Conservation (phyloP, 2,797 vertebrate genomes). For the Hippocampus kuda region DNA sequence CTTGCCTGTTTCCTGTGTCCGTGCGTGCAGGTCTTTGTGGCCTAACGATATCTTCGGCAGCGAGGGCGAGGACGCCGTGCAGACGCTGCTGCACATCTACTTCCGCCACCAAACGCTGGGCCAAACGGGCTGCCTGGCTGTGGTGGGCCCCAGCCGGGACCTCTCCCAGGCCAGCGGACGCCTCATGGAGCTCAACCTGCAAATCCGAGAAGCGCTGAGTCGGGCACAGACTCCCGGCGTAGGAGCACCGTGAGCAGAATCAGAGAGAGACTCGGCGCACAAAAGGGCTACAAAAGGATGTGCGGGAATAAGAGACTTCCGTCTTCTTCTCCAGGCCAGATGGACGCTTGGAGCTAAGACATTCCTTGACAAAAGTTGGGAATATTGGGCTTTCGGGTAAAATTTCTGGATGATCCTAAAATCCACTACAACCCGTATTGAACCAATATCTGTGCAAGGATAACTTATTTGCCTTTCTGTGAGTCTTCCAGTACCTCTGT, state of each 20-base stretch:
- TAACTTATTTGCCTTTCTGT: background rate
- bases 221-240: conserved; percentile 72
- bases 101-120: conserved; percentile 96
- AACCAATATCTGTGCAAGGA: background rate
- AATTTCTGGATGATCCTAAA: background rate
- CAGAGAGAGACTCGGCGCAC: conserved; percentile 52
- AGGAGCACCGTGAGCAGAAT: conserved; percentile 60
- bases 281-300: conserved; percentile 71
- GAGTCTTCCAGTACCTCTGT: background rate
- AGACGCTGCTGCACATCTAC: conserved; percentile 92
- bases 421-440: too few relatives aligned
- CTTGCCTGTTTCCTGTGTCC: background rate
- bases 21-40: conserved; percentile 78
- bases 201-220: conserved; percentile 88
- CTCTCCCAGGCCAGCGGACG: conserved; percentile 86
- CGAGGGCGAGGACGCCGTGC: conserved; percentile 81
- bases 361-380: background rate
- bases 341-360: conserved; percentile 55
- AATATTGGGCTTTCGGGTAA: background rate
- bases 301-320: conserved; percentile 50
- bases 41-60: conserved; percentile 94
- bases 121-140: conserved; percentile 88
- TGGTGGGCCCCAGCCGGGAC: conserved; percentile 86
- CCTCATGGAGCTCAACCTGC: conserved; percentile 95
- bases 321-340: conserved; percentile 55